Evolutionary conservation across 2,113 vertebrate species (phyloP).

Genomic region (Paradoxurus hermaphroditus): DNA sequence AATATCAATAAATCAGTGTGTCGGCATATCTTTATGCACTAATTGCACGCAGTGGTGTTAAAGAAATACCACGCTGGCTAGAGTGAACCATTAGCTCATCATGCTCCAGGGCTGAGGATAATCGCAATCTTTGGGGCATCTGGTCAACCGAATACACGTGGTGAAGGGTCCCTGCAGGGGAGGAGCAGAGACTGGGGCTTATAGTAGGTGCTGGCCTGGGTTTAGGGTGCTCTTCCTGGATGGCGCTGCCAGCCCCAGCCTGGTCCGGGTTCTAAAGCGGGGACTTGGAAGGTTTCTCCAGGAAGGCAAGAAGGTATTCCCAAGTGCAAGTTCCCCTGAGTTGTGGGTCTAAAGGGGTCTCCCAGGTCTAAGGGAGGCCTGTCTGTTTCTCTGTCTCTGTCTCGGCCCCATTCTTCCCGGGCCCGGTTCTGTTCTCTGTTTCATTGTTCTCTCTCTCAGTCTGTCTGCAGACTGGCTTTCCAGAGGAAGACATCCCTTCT

Average conservation of each 20-base stretch:
- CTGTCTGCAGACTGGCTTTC: not conserved
- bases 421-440: not conserved
- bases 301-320: not conserved
- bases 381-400: not conserved
- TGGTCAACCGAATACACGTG: not conserved
- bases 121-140: not conserved
- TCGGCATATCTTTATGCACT: not conserved
- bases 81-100: not conserved
- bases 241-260: not conserved
- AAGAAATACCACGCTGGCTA: not conserved
- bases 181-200: not conserved
- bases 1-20: not conserved
- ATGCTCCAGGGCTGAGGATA: not conserved
- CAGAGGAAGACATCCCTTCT: not conserved
- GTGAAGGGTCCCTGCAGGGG: not conserved
- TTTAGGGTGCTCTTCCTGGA: not conserved
- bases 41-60: not conserved
- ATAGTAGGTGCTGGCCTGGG: not conserved
- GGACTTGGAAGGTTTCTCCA: not conserved
- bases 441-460: not conserved
- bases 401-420: not conserved
- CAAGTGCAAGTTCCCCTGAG: not conserved
- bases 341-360: not conserved
- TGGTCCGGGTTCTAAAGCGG: not conserved
- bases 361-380: not conserved